Percentiles rank a stretch among this genome's conserved stretches.
Conservation (phyloP, 1,140 invertebrate species). For the Drosophila dunni region DNA sequence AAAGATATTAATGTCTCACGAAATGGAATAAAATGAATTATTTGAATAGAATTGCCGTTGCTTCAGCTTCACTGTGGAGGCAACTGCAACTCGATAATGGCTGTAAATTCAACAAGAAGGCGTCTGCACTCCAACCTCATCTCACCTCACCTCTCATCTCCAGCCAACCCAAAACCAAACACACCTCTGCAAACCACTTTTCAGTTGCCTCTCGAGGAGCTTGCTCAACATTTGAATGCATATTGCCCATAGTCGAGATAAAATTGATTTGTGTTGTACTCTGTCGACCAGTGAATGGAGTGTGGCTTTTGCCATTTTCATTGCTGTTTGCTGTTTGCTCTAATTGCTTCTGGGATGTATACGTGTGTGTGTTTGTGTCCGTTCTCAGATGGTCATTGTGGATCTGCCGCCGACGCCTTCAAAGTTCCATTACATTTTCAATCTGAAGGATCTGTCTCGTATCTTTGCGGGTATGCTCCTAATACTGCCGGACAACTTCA, state of each 20-base stretch:
- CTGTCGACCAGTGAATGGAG: constrained; percentile 6
- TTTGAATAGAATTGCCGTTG: constrained; percentile 82
- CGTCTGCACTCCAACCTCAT: not conserved
- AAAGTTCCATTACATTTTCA: constrained; percentile 98
- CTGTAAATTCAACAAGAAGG: constrained; percentile 73
- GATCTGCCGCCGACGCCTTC: constrained; percentile 95
- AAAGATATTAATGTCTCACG: constrained; percentile 81
- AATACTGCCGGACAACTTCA: constrained; percentile 89
- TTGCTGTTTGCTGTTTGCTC: constrained; percentile 20
- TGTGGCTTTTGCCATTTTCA: constrained; percentile 2
- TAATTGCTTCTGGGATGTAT: constrained; percentile 55
- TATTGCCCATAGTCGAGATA: constrained; percentile 79
- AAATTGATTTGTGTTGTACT: constrained; percentile 81
- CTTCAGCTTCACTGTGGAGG: constrained; percentile 27
- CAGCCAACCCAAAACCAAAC: not conserved
- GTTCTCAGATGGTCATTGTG: constrained; percentile 87
- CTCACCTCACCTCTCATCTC: constrained; percentile 3
- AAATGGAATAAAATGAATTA: constrained; percentile 84
- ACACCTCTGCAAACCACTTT: not conserved
- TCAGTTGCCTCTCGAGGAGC: constrained; percentile 10
- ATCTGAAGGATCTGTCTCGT: constrained; percentile 94
- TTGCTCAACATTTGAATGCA: constrained; percentile 61
- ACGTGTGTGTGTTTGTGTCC: not conserved
- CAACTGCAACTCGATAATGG: constrained; percentile 76
- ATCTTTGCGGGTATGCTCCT: constrained; percentile 92